Evolutionary conservation across 2,888 invertebrate species (phyloP), one percentile per base, ranked within the genome.

Genomic region (Tachina grossa): DNA sequence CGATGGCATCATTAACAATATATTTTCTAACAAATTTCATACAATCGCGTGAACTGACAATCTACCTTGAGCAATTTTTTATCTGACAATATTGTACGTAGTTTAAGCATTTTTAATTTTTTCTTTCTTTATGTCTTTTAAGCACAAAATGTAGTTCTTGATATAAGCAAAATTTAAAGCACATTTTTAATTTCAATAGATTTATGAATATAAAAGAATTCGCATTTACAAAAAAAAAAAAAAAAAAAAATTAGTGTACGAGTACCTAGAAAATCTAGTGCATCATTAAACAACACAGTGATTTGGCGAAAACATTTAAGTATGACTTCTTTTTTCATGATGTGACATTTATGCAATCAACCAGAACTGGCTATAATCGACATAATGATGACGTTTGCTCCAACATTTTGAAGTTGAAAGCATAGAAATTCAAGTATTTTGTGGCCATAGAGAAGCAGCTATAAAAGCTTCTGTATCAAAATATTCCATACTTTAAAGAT

Each of bases 341-440:
- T 49, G 16, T 41, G 57, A 39, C 57, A 31, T 68, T 57, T 49
- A 10, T n/a, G 45, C 39, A 78, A 45, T 39, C 22, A 69, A 61
- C n/a, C 31, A 49, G 45, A 41, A 41, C n/a, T 61, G 31, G 14
- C 4, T 43, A 76, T 14, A 61, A 51, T 1, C 31, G 69, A 69
- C 11, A 84, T 80, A 66, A 80, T 76, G 65, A 72, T 79, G 79
- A 80, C 65, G 76, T 80, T 76, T 80, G 76, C 1, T 45, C 1
- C n/a, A 72, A 66, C 16, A 3, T 43, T 59, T 10, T 76, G 49
- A 57, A 71, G 59, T 51, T 65, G 65, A 16, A 14, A 65, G 69
- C 59, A 78, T 59, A 51, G 77, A 72, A 78, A 55, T 57, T 74
- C 41, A 83, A 83, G 72, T 78, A 53, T 53, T 61, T 59, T 55